A percentile compares a stretch with the other conserved stretches of the same genome.
Conservation (phyloP, 1,140 invertebrate species). For the Drosophila ohnishii region DNA sequence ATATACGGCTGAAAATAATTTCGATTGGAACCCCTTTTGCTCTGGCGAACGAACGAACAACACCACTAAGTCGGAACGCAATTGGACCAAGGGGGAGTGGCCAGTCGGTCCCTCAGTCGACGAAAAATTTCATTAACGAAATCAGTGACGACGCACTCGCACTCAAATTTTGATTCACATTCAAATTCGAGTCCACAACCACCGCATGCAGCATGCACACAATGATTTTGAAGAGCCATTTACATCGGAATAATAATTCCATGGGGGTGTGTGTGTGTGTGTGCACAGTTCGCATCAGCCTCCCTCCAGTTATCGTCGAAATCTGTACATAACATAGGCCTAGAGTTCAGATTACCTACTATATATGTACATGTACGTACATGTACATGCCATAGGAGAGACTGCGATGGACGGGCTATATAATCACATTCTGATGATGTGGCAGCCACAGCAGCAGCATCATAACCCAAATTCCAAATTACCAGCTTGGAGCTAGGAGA, state of each 20-base stretch:
- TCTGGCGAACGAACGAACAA: conserved; percentile 12
- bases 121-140: conserved; percentile 69
- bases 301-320: background rate
- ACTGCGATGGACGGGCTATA: background rate
- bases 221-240: conserved; percentile 55
- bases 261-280: conserved; percentile 23
- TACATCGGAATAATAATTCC: conserved; percentile 25
- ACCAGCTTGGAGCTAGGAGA: background rate
- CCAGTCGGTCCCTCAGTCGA: conserved; percentile 8
- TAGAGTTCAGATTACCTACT: conserved; percentile 20
- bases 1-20: conserved; percentile 18
- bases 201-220: conserved; percentile 27
- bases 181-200: conserved; percentile 27
- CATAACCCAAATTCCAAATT: conserved; percentile 2
- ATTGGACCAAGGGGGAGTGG: conserved; percentile 54
- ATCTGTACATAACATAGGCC: conserved; percentile 22
- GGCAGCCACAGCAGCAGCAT: no score
- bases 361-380: background rate
- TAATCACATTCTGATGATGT: background rate
- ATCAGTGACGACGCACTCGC: conserved; percentile 39
- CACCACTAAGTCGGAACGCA: conserved; percentile 29
- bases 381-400: background rate
- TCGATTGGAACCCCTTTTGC: conserved; percentile 32
- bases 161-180: conserved; percentile 12
- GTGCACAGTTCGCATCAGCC: conserved; percentile 13